These are phyloP conservation scores for Bombus difficillimus DNA, from an alignment of 1,140 invertebrate genomes.

Conservation along the genomic window DNA sequence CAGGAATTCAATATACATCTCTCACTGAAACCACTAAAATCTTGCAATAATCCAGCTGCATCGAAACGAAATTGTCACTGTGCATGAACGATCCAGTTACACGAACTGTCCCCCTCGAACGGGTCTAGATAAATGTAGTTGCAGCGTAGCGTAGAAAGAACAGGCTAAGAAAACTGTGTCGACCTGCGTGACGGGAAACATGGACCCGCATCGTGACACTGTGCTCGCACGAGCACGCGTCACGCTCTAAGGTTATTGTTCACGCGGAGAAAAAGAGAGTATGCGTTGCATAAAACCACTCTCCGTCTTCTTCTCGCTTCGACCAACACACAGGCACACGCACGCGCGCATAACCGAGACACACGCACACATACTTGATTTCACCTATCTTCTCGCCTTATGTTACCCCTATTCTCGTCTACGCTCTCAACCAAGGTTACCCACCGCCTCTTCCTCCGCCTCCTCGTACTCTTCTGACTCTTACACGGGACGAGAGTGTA, in stretches of 20 bases:
- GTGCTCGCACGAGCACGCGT: background rate
- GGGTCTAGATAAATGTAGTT: background rate
- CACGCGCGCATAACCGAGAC: background rate
- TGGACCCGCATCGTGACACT: background rate
- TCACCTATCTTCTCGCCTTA: slow-evolving; percentile 46
- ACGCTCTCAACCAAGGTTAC: slow-evolving; percentile 57
- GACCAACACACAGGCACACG: background rate
- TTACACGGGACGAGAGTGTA: background rate
- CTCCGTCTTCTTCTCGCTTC: slow-evolving; percentile 10
- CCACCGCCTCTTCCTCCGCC: slow-evolving; percentile 32
- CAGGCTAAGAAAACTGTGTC: slow-evolving; percentile 17
- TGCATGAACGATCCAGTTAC: background rate
- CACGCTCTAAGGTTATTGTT: slow-evolving; percentile 33
- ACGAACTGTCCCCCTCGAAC: background rate
- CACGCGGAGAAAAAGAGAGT: slow-evolving; percentile 17
- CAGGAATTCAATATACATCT: no score
- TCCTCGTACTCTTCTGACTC: background rate
- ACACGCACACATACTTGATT: background rate
- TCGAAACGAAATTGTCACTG: no score
- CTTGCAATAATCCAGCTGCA: no score
- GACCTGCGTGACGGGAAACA: background rate
- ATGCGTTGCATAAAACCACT: slow-evolving; percentile 17
- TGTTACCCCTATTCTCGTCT: slow-evolving; percentile 58
- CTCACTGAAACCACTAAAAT: no score
- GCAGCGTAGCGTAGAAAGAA: background rate